Base-by-base conservation (phyloP, 2,797 vertebrate species). In the Ptychadena robeensis region DNA sequence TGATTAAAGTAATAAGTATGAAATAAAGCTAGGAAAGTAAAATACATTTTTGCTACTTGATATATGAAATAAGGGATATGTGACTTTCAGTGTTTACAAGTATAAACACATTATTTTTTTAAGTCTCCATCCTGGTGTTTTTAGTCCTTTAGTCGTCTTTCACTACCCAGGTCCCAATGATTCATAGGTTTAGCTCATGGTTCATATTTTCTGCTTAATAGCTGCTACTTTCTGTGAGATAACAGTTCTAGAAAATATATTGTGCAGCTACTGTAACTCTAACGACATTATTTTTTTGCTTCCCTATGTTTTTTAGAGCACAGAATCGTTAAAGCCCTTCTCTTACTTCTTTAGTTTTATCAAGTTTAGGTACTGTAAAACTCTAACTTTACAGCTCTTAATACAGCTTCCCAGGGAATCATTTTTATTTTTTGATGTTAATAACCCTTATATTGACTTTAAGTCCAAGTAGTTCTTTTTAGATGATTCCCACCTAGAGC, bases 381-480 rank as follows among this genome's bases (percentile, higher is more conserved):
- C 44, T 48, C 15, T 48, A 48, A 48, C 15, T 40, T 22, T 53
- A 7, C 40, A 14, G 44, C 22, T 48, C 44, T 53, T 53, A 22
- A 53, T 53, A 53, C 15, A 22, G 4, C 44, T 22, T 53, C 8
- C 44, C 44, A 7, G 44, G 18, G 44, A 22, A 18, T 18, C 22
- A 38, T 30, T 5, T 22, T 22, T 65, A 28, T 44, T 30, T 77
- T 38, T 40, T 64, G 2, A 15, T 25, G 32, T 25, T 66, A 44
- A 66, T 66, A 22, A 44, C 15, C 25, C 22, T 66, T 65, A 9
- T 76, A 65, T 76, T 76, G 59, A 76, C 27, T 31, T 76, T 40
- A 63, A 28, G 34, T 37, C 31, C 35, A 2, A 6, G 14, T 63
- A 25, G 11, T 59, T 59, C 25, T 38, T 57, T 70, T 32, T 14